A percentile compares a stretch with the other conserved stretches of the same genome.
Conservation (phyloP, 1,140 invertebrate genomes). For the Rhopalosiphum padi region DNA sequence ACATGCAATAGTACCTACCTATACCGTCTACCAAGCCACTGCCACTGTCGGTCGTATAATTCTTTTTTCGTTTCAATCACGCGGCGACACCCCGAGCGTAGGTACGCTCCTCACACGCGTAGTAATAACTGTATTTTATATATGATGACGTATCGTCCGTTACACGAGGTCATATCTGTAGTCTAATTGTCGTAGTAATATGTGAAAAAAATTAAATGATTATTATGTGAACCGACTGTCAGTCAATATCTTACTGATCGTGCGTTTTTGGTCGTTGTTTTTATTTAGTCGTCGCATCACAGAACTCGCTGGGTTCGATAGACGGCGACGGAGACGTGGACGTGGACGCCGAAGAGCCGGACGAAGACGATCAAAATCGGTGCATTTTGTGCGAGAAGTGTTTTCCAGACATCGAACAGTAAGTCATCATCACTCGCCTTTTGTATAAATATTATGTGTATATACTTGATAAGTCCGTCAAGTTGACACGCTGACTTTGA, state of each 20-base stretch:
- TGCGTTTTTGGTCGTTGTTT: not conserved
- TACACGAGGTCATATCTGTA: not conserved
- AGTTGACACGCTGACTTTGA: not conserved
- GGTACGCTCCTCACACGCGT: not conserved
- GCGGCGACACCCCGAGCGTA: constrained; percentile 31
- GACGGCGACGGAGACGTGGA: constrained; percentile 64
- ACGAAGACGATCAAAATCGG: constrained; percentile 64
- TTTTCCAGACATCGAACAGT: constrained; percentile 76
- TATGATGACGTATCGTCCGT: not conserved
- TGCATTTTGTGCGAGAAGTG: constrained; percentile 76
- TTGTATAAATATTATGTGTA: not conserved
- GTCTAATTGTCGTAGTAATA: not conserved
- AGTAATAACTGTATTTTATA: not conserved
- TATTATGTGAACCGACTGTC: not conserved
- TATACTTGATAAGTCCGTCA: not conserved
- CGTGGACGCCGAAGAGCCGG: constrained; percentile 72
- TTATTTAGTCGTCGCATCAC: constrained; percentile 40
- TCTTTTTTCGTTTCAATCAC: constrained; percentile 50
- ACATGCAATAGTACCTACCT: not conserved
- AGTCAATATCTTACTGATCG: not conserved
- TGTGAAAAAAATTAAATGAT: not conserved
- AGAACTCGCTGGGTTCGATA: constrained; percentile 45
- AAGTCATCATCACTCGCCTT: constrained; percentile 65
- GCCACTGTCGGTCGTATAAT: not conserved
- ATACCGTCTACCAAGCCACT: not conserved